Evolutionary conservation across 2,888 invertebrate genomes (phyloP).

Genomic region (Vesta saturnalis): DNA sequence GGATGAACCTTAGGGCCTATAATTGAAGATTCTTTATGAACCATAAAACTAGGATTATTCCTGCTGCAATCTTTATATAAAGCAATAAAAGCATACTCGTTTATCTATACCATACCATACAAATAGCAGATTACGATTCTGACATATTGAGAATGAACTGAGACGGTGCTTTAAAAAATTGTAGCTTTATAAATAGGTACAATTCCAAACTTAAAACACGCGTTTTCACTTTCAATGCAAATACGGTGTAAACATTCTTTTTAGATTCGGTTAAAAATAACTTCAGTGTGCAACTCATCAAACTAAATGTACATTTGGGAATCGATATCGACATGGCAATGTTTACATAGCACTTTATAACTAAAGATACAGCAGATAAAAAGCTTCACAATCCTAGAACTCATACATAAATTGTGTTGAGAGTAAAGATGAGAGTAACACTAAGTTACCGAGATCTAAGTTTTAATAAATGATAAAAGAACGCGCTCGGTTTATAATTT

Average conservation of each 20-base stretch:
- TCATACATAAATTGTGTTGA: neutral
- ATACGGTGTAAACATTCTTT: neutral
- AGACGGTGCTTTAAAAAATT: neutral
- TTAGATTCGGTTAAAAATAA: neutral
- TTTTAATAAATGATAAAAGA: too few species aligned
- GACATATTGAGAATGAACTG: constrained; percentile 16
- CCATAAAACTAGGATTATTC: constrained; percentile 52
- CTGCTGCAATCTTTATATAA: constrained; percentile 49
- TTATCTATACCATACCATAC: constrained; percentile 32
- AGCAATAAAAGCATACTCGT: constrained; percentile 43
- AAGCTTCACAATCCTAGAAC: neutral
- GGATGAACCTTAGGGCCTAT: constrained; percentile 52
- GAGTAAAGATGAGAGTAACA: too few species aligned
- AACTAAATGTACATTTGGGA: constrained; percentile 36
- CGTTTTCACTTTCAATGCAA: constrained; percentile 25
- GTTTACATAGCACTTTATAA: constrained; percentile 41
- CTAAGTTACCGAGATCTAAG: too few species aligned
- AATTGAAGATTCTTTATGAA: constrained; percentile 55
- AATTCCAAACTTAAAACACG: neutral
- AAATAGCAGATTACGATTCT: constrained; percentile 33
- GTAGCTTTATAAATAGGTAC: neutral
- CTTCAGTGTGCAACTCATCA: constrained; percentile 36
- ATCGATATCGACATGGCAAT: constrained; percentile 41
- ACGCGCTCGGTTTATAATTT: too few species aligned
- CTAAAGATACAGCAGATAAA: neutral